Evolutionary conservation across 2,113 vertebrate genomes (phyloP).

Genomic region (Egretta garzetta): DNA sequence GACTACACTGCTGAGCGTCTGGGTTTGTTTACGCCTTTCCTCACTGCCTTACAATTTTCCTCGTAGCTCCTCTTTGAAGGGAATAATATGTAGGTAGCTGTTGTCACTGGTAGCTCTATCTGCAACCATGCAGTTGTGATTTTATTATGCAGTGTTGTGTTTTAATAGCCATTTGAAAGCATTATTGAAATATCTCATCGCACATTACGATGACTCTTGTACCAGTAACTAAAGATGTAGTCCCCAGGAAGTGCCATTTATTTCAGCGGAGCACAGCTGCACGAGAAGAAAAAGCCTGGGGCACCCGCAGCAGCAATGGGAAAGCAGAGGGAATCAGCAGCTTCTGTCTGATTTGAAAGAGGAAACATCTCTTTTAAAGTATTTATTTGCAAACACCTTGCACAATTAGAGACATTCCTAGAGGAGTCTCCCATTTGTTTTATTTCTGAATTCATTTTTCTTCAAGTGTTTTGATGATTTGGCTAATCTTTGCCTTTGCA

Average conservation of each 20-base stretch:
- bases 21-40: background rate
- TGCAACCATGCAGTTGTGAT: constrained; percentile 15
- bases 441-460: background rate
- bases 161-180: constrained; percentile 56
- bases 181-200: constrained; percentile 33
- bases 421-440: background rate
- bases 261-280: constrained; percentile 62
- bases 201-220: constrained; percentile 24
- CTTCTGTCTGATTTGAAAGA: constrained; percentile 8
- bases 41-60: background rate
- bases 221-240: constrained; percentile 59
- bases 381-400: constrained; percentile 12
- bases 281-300: constrained; percentile 56
- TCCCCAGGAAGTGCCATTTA: constrained; percentile 61
- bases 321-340: constrained; percentile 37
- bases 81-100: background rate
- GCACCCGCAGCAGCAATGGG: background rate
- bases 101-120: background rate
- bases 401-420: background rate
- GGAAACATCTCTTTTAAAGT: background rate
- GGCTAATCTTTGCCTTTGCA: background rate
- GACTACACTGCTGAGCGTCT: background rate
- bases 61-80: background rate
- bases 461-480: background rate
- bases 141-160: constrained; percentile 35